Base-by-base conservation (phyloP, 2,888 invertebrate genomes). In the Eupsilia transversa region DNA sequence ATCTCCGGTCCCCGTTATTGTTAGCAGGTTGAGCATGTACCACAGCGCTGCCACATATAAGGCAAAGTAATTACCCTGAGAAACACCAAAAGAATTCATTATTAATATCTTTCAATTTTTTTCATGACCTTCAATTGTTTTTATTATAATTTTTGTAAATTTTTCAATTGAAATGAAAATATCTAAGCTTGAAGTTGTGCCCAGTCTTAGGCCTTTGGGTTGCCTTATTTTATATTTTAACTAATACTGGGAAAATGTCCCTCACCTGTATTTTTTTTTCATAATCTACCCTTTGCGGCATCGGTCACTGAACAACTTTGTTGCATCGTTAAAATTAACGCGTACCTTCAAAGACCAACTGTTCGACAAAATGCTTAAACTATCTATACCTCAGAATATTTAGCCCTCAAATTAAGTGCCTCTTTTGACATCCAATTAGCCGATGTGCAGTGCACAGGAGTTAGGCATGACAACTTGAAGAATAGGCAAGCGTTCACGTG, bases 1-100 rank as follows among this genome's bases (percentile, higher is more conserved):
- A 79, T 97, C 97, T 14, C 97, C 97, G 0, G 94, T 95, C 4
- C 97, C 97, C 1, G 97, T 96, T 54, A 96, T 96, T 0, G 97
- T 97, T 52, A 97, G 86, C 57, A 97, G 89, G 79, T 96, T 96
- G 41, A 96, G 92, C 87, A 96, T 94, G 77, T 96, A 96, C 94
- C 97, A 97, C 38, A 97, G 76, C 0, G 96, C 92, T 4, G 96
- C 92, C 78, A 96, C 90, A 87, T 97, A 97, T 7, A 96, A 84
- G 0, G 95, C 91, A 72, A 96, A 94, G 83, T 91, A 96, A 46
- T 92, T 91, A 43, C 89, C 91, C 96, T 96, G 90, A 43, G 2
- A 90, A 92, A 82, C 10, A 41, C 3, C 14, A 14, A 67, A 52
- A 59, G 5, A 30, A 35, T 14, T 49, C 2, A 60, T 41, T 2